phyloP scores from a whole-genome alignment of 1,140 invertebrate genomes.

The Lanistes nyassanus region DNA sequence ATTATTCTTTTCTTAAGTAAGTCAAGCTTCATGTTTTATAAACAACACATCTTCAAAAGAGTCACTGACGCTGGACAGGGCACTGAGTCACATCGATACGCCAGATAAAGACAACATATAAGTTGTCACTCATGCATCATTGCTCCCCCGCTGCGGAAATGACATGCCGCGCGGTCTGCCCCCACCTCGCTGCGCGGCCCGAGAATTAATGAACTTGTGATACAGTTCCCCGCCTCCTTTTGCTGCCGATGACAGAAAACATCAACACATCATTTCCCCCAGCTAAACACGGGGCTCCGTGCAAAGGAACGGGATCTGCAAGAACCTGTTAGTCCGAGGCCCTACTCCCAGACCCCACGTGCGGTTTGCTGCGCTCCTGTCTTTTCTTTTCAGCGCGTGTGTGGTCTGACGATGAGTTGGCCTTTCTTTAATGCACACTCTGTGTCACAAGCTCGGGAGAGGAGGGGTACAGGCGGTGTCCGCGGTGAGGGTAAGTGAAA shows the following conservation, averaged over 20 bases:
- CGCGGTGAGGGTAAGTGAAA: too few species aligned
- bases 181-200: neutral
- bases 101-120: too few species aligned
- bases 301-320: too few species aligned
- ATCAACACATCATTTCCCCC: slow-evolving; percentile 16
- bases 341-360: slow-evolving; percentile 12
- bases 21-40: too few species aligned
- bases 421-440: neutral
- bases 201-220: slow-evolving; percentile 22
- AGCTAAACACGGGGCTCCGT: slow-evolving; percentile 2
- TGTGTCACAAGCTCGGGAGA: neutral
- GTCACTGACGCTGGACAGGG: too few species aligned
- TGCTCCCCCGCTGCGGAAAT: too few species aligned
- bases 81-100: too few species aligned
- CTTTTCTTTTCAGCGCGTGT: slow-evolving; percentile 2
- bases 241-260: slow-evolving; percentile 16
- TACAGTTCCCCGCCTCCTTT: slow-evolving; percentile 10
- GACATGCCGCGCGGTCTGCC: neutral
- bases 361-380: neutral
- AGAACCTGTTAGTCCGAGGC: too few species aligned
- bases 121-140: too few species aligned
- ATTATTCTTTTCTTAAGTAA: too few species aligned
- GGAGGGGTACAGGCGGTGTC: too few species aligned
- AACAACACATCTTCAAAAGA: too few species aligned
- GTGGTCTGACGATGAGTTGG: neutral